These are phyloP conservation scores for Anastatus disparis DNA, from an alignment of 1,140 invertebrate species.

Conservation along the genomic window DNA sequence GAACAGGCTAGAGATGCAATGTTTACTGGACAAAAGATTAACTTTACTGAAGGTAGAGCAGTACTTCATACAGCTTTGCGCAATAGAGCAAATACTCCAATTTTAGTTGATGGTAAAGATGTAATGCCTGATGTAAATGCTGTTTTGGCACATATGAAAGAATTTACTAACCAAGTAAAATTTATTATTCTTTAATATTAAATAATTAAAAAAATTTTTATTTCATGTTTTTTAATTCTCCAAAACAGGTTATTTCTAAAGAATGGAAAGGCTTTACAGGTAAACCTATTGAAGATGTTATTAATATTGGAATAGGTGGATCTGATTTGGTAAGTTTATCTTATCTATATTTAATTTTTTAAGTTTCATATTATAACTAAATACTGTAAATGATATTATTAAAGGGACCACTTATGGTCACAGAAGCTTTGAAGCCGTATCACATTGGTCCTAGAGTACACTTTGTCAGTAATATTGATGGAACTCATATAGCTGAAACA, in stretches of 20 bases:
- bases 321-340: constrained; percentile 84
- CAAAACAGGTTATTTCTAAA: constrained; percentile 73
- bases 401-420: constrained; percentile 98
- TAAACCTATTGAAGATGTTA: constrained; percentile 95
- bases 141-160: constrained; percentile 95
- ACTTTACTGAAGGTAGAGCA: constrained; percentile 96
- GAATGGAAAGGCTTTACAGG: constrained; percentile 91
- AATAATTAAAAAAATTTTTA: constrained; percentile 9
- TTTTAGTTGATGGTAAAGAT: constrained; percentile 90
- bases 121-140: constrained; percentile 93
- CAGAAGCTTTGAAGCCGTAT: constrained; percentile 95
- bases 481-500: constrained; percentile 95
- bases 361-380: background rate
- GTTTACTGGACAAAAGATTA: constrained; percentile 96
- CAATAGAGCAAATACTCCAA: constrained; percentile 82
- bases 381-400: constrained; percentile 38
- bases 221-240: constrained; percentile 48
- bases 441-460: constrained; percentile 89
- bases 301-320: constrained; percentile 99
- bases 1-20: constrained; percentile 89
- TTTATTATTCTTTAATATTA: constrained; percentile 14
- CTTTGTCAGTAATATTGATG: constrained; percentile 99
- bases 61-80: constrained; percentile 95
- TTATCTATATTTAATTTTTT: background rate
- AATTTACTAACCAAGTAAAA: constrained; percentile 82